phyloP scores from a whole-genome alignment of 92 coral and sea anemone species.

The Phymanthus crucifer region DNA sequence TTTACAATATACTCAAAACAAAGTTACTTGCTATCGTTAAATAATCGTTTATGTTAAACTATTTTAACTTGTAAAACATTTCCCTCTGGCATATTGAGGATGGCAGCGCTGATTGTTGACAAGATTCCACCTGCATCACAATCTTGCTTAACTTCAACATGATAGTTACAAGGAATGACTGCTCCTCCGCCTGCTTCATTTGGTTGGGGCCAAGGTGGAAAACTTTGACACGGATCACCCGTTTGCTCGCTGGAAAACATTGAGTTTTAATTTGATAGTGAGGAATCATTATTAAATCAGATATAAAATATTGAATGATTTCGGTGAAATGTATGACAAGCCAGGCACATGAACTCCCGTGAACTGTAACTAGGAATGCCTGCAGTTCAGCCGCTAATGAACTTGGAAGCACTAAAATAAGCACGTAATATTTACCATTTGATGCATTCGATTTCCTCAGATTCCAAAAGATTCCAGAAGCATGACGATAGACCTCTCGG shows the following conservation, averaged over 20 bases:
- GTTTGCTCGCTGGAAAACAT: no score
- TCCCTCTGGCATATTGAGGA: slow-evolving; percentile 11
- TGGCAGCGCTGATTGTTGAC: slow-evolving; percentile 2
- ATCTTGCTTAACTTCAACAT: background rate
- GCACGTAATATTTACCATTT: no score
- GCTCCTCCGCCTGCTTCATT: slow-evolving; percentile 34
- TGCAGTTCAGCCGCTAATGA: no score
- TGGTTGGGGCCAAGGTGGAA: slow-evolving; percentile 44
- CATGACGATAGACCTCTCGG: slow-evolving; percentile 52
- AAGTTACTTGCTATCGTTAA: background rate
- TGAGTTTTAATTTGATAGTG: no score
- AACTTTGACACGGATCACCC: slow-evolving; percentile 37
- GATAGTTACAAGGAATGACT: slow-evolving; percentile 37
- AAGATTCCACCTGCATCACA: no score
- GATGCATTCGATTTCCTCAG: slow-evolving; percentile 1
- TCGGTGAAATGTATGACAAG: no score
- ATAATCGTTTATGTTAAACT: background rate
- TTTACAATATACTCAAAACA: background rate
- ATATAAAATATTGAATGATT: no score
- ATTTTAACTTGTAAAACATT: slow-evolving; percentile 4
- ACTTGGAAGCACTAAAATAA: no score
- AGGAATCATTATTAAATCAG: no score
- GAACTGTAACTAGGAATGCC: no score
- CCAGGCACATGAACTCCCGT: no score
- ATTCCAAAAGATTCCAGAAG: slow-evolving; percentile 28